Base-by-base conservation (phyloP, 2,113 vertebrate species). In the Gallinago paraguaiae region DNA sequence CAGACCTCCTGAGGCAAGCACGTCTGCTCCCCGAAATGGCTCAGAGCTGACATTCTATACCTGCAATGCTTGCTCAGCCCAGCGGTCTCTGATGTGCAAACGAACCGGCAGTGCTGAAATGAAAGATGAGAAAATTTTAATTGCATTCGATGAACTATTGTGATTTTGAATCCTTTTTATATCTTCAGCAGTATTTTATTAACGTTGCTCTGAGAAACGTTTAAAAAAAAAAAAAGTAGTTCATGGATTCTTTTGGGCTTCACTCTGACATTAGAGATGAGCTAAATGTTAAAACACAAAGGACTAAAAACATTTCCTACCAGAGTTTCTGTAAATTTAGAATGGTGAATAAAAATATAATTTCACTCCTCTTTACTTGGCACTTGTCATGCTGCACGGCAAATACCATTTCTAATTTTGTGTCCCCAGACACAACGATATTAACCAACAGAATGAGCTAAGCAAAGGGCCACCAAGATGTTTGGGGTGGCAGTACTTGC, bases 171-270 rank as follows among this genome's bases (percentile, higher is more conserved):
- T 64, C 39, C 10, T 88, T 93, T 92, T 85, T 69, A 82, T 17
- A n/a, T 82, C 61, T 91, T 93, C 82, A 87, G 65, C 77, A 84
- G 53, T 84, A 75, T 93, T 92, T 91, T 51, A 76, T 80, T 82
- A 95, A 6, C 0, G 3, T 46, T 5, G 27, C 65, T 86, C 20
- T 46, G 46, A 93, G 45, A 63, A 93, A 77, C 0, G 0, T 33
- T 85, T 24, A 7, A 31, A 30, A 6, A n/a, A 64, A 82, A 77
- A 79, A 88, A 89, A 95, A 78, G 37, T 67, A 70, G 53, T 71
- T 88, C 30, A 88, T 45, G 33, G 64, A 95, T 71, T 91, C 74
- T 71, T 89, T 64, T 41, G 81, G 69, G 86, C 39, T 86, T 92
- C 15, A 27, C 10, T 78, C 64, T 89, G 81, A 76, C 91, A 86